A percentile compares a stretch with the other conserved stretches of the same genome.
phyloP scores from a whole-genome alignment of 2,113 vertebrate genomes.

The Elephas maximus region DNA sequence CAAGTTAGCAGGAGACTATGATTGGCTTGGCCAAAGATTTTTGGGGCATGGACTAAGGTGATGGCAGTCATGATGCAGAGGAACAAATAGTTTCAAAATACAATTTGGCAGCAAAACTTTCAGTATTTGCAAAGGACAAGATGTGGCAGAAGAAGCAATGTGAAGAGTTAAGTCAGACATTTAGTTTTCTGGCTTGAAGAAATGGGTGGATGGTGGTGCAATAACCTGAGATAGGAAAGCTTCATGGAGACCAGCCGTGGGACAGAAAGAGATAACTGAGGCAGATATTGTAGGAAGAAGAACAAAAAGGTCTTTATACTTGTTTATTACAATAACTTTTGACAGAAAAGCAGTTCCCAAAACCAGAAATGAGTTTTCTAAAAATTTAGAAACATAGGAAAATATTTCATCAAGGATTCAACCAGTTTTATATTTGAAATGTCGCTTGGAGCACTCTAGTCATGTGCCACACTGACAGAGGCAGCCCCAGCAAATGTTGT shows the following conservation, averaged over 20 bases:
- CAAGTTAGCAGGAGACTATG: not conserved
- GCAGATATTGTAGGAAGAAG: not conserved
- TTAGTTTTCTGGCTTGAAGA: not conserved
- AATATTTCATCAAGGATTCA: constrained; percentile 17
- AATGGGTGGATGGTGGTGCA: not conserved
- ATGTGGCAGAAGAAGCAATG: not conserved
- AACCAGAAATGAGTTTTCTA: constrained; percentile 70
- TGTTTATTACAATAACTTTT: constrained; percentile 3
- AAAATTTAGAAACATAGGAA: constrained; percentile 57
- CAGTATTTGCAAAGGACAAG: not conserved
- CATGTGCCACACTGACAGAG: not conserved
- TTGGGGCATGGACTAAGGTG: not conserved
- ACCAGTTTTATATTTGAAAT: not conserved
- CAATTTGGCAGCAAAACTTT: not conserved
- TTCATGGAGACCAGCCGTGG: not conserved
- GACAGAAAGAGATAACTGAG: not conserved
- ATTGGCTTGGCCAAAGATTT: not conserved
- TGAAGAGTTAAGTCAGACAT: not conserved
- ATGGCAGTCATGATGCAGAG: not conserved
- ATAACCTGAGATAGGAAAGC: not conserved
- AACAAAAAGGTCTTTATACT: not conserved
- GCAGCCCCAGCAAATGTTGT: constrained; percentile 54
- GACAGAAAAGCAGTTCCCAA: constrained; percentile 66
- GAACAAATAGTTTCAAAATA: not conserved
- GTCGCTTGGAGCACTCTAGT: not conserved